Evolutionary conservation across 2,888 invertebrate species (phyloP).

Genomic region (Eurytoma californica): DNA sequence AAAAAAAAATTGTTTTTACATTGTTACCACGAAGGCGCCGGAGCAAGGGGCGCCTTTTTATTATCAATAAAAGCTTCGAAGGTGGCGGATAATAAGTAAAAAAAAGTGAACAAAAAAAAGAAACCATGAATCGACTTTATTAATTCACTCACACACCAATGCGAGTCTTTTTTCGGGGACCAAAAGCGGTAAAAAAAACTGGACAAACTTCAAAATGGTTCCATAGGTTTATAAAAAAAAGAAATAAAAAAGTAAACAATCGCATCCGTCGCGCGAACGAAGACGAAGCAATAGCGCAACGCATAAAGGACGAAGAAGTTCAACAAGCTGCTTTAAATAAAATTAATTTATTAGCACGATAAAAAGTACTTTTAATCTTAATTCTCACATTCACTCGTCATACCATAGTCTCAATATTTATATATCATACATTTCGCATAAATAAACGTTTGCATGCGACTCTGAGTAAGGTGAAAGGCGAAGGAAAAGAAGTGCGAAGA

Average conservation of each 20-base stretch:
- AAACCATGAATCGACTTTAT: slow-evolving; percentile 30
- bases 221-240: slow-evolving; percentile 32
- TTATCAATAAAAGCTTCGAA: slow-evolving; percentile 54
- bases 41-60: slow-evolving; percentile 52
- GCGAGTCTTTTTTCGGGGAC: slow-evolving; percentile 50
- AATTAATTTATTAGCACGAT: slow-evolving; percentile 54
- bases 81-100: slow-evolving; percentile 24
- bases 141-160: slow-evolving; percentile 39
- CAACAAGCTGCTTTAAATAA: slow-evolving; percentile 48
- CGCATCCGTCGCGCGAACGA: not conserved
- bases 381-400: slow-evolving; percentile 28
- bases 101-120: slow-evolving; percentile 40
- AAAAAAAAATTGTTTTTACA: slow-evolving; percentile 55
- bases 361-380: slow-evolving; percentile 42
- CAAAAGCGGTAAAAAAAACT: slow-evolving; percentile 9
- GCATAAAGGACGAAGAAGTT: not conserved
- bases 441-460: no score
- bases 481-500: not conserved
- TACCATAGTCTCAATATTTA: not conserved
- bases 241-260: not conserved
- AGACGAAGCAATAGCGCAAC: slow-evolving; percentile 1
- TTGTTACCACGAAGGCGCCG: slow-evolving; percentile 46
- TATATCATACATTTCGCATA: not conserved
- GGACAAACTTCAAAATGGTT: slow-evolving; percentile 41
- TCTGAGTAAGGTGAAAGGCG: no score